Evolutionary conservation across 2,113 vertebrate genomes (phyloP).

Genomic region (Gavia stellata): DNA sequence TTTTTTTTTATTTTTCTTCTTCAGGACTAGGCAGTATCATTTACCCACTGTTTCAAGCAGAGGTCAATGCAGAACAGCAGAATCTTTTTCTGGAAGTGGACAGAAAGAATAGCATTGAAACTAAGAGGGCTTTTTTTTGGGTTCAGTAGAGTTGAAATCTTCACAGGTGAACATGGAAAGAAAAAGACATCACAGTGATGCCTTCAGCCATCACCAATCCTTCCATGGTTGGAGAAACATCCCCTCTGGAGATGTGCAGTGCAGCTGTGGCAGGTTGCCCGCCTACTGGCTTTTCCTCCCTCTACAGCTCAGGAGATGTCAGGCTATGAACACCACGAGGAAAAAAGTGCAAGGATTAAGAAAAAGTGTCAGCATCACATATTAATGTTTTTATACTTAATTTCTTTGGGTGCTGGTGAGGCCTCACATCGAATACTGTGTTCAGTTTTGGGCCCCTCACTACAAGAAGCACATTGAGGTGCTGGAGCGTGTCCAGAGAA

Average conservation of each 20-base stretch:
- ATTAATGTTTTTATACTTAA: not conserved
- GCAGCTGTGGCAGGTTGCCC: not conserved
- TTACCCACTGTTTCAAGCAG: not conserved
- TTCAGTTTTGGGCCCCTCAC: too few species aligned
- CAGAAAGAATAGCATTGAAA: not conserved
- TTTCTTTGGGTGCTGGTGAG: too few species aligned
- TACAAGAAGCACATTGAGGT: too few species aligned
- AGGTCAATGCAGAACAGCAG: not conserved
- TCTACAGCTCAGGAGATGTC: not conserved
- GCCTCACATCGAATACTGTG: too few species aligned
- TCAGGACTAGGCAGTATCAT: not conserved
- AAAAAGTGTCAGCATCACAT: not conserved
- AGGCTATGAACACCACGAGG: rapidly evolving
- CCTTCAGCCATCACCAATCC: not conserved
- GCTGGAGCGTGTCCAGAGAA: too few species aligned
- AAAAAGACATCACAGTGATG: not conserved
- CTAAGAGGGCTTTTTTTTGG: rapidly evolving
- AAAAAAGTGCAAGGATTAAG: not conserved
- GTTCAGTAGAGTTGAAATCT: not conserved
- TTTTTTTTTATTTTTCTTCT: not conserved
- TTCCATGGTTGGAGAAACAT: rapidly evolving
- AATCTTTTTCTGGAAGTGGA: not conserved
- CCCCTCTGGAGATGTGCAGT: not conserved
- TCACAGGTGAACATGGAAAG: not conserved
- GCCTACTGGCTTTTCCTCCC: not conserved